Conservation (phyloP, 2,888 invertebrate species). For the Drosophila vallismaia region DNA sequence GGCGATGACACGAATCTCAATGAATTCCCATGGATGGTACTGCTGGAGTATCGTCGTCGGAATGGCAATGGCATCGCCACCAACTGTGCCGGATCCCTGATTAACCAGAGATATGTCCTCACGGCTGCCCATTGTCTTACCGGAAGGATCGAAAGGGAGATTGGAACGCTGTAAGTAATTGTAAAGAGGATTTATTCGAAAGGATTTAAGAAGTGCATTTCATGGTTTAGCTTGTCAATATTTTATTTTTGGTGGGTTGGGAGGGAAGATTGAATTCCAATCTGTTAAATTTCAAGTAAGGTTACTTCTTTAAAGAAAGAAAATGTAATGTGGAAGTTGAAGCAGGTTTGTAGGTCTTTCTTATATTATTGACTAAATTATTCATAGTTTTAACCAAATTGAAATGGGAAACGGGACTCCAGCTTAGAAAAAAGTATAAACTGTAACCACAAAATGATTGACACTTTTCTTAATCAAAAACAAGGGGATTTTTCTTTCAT, state of each 20-base stretch:
- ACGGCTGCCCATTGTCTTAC: conserved; percentile 87
- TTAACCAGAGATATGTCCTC: conserved; percentile 85
- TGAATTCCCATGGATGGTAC: conserved; percentile 89
- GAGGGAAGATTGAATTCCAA: neutral
- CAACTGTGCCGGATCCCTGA: conserved; percentile 82
- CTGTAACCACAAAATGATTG: conserved; percentile 7
- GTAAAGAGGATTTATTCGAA: neutral
- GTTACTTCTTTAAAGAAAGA: too few species aligned
- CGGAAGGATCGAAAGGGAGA: conserved; percentile 84
- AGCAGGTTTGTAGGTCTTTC: neutral
- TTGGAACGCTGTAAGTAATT: conserved; percentile 85
- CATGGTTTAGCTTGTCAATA: neutral
- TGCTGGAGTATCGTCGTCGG: conserved; percentile 86
- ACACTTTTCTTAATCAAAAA: neutral
- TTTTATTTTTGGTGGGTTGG: neutral
- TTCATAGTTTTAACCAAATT: neutral
- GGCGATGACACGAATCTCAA: conserved; percentile 86
- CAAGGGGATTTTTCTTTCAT: conserved; percentile 17
- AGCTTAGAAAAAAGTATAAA: neutral
- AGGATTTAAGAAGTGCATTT: neutral
- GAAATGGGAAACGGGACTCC: neutral
- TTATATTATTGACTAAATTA: neutral
- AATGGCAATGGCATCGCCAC: conserved; percentile 64
- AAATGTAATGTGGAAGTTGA: too few species aligned
- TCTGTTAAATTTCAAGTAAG: too few species aligned